Base-by-base conservation (phyloP, 2,888 invertebrate genomes). In the Andrena minutula region DNA sequence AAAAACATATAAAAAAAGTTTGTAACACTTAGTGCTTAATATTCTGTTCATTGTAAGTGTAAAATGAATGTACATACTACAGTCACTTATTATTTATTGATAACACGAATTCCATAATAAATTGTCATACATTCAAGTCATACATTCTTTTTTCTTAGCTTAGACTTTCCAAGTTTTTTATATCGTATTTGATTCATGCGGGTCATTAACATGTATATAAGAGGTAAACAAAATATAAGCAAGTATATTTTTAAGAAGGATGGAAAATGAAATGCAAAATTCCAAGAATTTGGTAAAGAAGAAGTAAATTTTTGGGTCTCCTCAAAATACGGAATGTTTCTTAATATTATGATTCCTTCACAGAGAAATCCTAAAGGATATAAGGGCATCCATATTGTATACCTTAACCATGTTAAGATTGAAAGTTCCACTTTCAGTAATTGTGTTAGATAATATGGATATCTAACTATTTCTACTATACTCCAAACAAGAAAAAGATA, bases 331-430 rank as follows among this genome's bases (percentile, higher is more conserved):
- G 98, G 98, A 91, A 99, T 97, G 92, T 98, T 97, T 70, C 98
- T 95, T 23, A 98, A 94, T 58, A 97, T 95, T 16, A 98, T 95
- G 3, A 97, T 96, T 0, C 98, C 97, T 95, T 99, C 99, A 90
- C 97, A 97, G 0, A 98, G 91, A 88, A 98, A 96, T 6, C 99
- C 99, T 53, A 98, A 92, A 0, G 99, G 99, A 94, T 99, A 99
- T 0, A 99, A 95, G 0, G 98, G 96, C 86, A 99, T 98, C 99
- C 99, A 99, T 75, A 98, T 95, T 0, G 98, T 97, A 94, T 99
- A 99, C 20, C 99, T 95, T 2, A 99, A 94, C 99, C 99, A 99
- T 0, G 98, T 99, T 8, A 99, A 93, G 2, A 97, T 90, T 63
- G 95, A 95, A 47, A 97, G 95, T 79, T 98, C 96, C 32, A 95